Percentiles rank a stretch among this genome's conserved stretches.
Evolutionary conservation across 2,888 invertebrate species (phyloP).

Genomic region (Ellobium chinense): DNA sequence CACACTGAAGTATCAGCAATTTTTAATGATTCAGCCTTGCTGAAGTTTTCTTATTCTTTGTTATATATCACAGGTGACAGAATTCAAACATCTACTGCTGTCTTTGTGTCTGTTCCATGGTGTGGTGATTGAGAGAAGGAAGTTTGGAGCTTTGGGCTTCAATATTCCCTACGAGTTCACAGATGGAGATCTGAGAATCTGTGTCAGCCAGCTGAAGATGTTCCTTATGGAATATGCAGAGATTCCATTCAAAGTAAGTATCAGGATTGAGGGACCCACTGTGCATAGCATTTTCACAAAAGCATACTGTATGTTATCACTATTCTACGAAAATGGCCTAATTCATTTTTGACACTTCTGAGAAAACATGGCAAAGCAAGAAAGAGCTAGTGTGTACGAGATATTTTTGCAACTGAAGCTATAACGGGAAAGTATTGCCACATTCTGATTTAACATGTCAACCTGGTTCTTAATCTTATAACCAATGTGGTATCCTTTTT

Average conservation of each 20-base stretch:
- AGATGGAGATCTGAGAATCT: conserved; percentile 91
- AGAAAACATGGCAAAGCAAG: too few species aligned
- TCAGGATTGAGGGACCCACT: not conserved
- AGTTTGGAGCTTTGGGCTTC: conserved; percentile 85
- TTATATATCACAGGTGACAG: conserved; percentile 69
- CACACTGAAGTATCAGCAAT: too few species aligned
- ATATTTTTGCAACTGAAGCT: too few species aligned
- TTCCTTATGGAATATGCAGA: conserved; percentile 85
- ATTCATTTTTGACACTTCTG: too few species aligned
- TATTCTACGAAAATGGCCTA: too few species aligned
- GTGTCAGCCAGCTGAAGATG: conserved; percentile 88
- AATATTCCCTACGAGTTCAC: conserved; percentile 95
- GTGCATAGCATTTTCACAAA: not conserved
- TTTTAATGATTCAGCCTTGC: too few species aligned
- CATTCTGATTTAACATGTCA: too few species aligned
- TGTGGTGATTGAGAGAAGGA: conserved; percentile 77
- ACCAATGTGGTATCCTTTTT: too few species aligned
- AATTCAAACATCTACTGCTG: conserved; percentile 77
- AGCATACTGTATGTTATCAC: too few species aligned
- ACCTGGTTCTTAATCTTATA: too few species aligned
- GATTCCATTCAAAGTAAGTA: conserved; percentile 86
- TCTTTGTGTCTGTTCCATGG: conserved; percentile 79
- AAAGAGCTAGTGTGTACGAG: too few species aligned
- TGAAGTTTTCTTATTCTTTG: not conserved
- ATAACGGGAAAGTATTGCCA: too few species aligned